A percentile compares a stretch with the other conserved stretches of the same genome.
phyloP scores from a whole-genome alignment of 2,888 invertebrate species.

The Lepidonotus clava region DNA sequence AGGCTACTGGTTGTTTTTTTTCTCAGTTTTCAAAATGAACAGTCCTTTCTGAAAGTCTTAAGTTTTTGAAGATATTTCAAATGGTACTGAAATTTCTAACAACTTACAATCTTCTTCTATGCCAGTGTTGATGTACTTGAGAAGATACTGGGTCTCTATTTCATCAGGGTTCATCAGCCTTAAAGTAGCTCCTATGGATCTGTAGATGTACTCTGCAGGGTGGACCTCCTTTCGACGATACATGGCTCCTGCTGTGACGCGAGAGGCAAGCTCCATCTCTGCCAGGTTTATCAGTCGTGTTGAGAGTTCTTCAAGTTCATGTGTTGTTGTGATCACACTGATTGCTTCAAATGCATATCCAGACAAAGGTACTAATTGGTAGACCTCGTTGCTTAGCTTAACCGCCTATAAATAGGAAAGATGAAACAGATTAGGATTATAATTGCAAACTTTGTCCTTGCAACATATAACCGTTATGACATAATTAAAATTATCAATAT shows the following conservation, averaged over 20 bases:
- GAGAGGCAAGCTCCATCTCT: conserved; percentile 80
- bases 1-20: too few species aligned
- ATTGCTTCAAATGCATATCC: conserved; percentile 81
- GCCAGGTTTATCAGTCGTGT: conserved; percentile 77
- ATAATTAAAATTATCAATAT: too few species aligned
- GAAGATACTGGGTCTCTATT: conserved; percentile 81
- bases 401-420: conserved; percentile 75
- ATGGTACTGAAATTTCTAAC: too few species aligned
- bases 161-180: conserved; percentile 78
- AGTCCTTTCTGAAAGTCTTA: too few species aligned
- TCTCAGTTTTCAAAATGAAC: too few species aligned
- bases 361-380: conserved; percentile 80
- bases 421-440: too few species aligned
- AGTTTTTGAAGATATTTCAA: too few species aligned
- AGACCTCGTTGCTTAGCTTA: conserved; percentile 81
- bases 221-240: conserved; percentile 76
- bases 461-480: too few species aligned
- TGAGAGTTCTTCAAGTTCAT: conserved; percentile 65
- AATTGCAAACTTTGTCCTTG: too few species aligned
- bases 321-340: conserved; percentile 48
- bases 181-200: conserved; percentile 79
- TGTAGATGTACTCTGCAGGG: conserved; percentile 82
- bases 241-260: conserved; percentile 80
- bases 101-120: neutral
- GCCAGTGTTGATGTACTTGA: conserved; percentile 81